Conservation (phyloP, 2,797 vertebrate genomes). For the Myotis daubentonii region DNA sequence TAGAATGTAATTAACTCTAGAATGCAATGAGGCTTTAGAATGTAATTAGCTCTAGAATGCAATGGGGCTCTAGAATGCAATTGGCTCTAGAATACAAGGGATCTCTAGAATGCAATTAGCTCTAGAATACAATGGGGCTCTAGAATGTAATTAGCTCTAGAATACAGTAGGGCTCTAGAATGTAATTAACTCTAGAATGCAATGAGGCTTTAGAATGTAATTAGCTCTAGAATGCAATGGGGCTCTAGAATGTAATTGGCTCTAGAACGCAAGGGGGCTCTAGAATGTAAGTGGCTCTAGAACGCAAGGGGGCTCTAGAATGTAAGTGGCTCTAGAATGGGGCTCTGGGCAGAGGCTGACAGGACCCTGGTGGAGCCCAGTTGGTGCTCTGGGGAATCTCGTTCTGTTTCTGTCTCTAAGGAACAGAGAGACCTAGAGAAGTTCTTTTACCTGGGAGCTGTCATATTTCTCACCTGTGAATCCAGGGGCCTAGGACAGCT, state of each 20-base stretch:
- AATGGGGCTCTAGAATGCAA: neutral
- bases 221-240: too few species aligned
- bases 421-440: neutral
- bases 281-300: too few species aligned
- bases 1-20: neutral
- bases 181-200: neutral
- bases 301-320: too few species aligned
- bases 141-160: too few species aligned
- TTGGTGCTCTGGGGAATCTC: neutral
- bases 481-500: neutral
- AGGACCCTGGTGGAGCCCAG: accelerated
- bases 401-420: neutral
- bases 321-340: neutral
- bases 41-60: neutral
- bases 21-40: neutral
- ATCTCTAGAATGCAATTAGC: neutral
- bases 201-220: neutral
- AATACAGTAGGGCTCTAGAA: neutral
- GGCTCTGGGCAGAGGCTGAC: neutral
- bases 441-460: neutral
- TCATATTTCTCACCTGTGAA: neutral
- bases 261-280: too few species aligned
- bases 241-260: neutral
- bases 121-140: neutral
- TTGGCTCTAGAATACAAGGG: neutral